phyloP scores from a whole-genome alignment of 2,113 vertebrate species.

The Smithornis capensis region DNA sequence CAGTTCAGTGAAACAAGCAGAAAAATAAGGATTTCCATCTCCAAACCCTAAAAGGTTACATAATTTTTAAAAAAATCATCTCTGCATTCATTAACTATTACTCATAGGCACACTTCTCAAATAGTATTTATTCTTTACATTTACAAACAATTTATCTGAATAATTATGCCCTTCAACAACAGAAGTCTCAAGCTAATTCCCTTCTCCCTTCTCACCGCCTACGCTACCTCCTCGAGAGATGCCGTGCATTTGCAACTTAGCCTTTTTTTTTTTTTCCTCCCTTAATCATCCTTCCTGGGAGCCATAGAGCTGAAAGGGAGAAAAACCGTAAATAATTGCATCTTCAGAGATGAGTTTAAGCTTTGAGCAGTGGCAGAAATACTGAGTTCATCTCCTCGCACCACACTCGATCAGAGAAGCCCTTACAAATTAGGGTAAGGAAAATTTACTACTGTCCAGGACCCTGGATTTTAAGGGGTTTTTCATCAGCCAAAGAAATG shows the following conservation, averaged over 20 bases:
- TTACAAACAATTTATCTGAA: conserved; percentile 23
- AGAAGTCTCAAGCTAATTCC: conserved; percentile 37
- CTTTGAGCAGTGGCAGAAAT: conserved; percentile 13
- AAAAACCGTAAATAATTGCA: conserved; percentile 44
- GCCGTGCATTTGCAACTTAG: neutral
- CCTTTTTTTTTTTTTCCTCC: neutral
- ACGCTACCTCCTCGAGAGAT: conserved; percentile 8
- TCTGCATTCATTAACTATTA: neutral
- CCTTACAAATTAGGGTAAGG: conserved; percentile 16
- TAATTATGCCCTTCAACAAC: conserved; percentile 35
- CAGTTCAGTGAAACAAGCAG: neutral
- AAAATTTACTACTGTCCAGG: neutral
- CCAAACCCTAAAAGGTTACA: neutral
- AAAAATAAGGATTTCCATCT: neutral
- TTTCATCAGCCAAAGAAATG: neutral
- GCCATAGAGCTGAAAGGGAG: conserved; percentile 23
- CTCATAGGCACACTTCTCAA: neutral
- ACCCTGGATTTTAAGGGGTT: neutral
- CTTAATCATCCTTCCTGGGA: conserved; percentile 38
- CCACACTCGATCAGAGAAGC: neutral
- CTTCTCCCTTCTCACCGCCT: conserved; percentile 22
- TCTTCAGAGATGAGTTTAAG: conserved; percentile 39
- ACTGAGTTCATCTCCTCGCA: neutral
- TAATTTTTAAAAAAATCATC: neutral
- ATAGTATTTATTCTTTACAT: conserved; percentile 5